Evolutionary conservation across 2,888 invertebrate species (phyloP).

Genomic region (Koerneria pararmatus): DNA sequence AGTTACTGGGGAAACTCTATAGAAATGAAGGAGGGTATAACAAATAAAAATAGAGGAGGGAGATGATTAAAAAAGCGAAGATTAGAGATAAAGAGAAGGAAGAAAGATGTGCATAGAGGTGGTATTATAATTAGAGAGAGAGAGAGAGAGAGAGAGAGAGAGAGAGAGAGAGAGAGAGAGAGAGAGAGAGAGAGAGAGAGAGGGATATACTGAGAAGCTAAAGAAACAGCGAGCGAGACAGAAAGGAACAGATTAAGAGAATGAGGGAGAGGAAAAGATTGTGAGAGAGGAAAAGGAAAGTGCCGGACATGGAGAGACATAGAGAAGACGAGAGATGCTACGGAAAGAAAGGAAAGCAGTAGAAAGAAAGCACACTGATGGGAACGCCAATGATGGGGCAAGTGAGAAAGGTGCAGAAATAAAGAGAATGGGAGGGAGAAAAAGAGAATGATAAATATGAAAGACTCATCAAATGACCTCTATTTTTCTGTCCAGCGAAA

Average conservation of each 20-base stretch:
- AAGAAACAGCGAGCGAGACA: background rate
- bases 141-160: conserved; percentile 13
- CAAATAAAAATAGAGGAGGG: background rate
- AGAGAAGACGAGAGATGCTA: background rate
- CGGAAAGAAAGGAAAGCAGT: conserved; percentile 3
- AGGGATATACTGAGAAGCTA: background rate
- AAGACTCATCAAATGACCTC: too few relatives aligned
- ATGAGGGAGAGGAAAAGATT: background rate
- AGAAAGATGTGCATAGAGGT: background rate
- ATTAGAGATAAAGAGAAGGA: background rate
- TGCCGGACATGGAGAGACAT: background rate
- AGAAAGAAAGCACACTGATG: background rate
- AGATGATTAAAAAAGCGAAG: background rate
- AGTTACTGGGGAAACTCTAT: too few relatives aligned
- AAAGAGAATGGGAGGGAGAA: too few relatives aligned
- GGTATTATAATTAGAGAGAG: background rate
- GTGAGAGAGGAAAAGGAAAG: background rate
- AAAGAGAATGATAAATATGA: too few relatives aligned
- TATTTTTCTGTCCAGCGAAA: too few relatives aligned
- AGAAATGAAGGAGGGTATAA: background rate
- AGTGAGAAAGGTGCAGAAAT: background rate
- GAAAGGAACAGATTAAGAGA: background rate
- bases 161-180: conserved; percentile 1
- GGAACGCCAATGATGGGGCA: background rate
- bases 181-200: background rate